These are phyloP conservation scores for Chiridota heheva DNA, from an alignment of 35 echinoderm and acorn worm genomes.

Conservation along the genomic window DNA sequence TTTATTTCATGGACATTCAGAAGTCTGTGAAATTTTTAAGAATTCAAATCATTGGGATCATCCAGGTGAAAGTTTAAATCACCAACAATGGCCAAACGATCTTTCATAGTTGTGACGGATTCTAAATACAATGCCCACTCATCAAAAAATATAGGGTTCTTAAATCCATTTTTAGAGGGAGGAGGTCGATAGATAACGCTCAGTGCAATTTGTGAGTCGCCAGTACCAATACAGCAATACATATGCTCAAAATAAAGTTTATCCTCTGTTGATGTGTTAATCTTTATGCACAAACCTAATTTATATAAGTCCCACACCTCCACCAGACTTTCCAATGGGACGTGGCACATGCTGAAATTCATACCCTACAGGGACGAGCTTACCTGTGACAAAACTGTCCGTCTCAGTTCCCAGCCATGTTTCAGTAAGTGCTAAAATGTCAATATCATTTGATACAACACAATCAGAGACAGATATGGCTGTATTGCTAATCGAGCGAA, in stretches of 20 bases:
- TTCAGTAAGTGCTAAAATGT: constrained; percentile 36
- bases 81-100: no score
- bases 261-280: constrained; percentile 26
- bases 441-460: constrained; percentile 42
- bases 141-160: constrained; percentile 18
- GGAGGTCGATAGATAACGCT: constrained; percentile 25
- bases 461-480: constrained; percentile 26
- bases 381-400: neutral
- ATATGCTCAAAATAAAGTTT: constrained; percentile 37
- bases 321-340: constrained; percentile 11
- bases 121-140: no score
- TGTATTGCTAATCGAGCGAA: constrained; percentile 18
- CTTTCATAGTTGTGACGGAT: no score
- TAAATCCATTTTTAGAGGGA: constrained; percentile 23
- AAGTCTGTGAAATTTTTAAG: no score
- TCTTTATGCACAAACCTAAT: constrained; percentile 22
- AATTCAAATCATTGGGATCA: no score
- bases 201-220: constrained; percentile 11
- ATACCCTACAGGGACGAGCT: neutral
- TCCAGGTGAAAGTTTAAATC: no score
- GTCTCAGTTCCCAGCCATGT: constrained; percentile 18
- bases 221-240: constrained; percentile 12
- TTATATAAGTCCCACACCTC: constrained; percentile 47
- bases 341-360: constrained; percentile 22
- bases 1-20: no score